These are phyloP conservation scores for Noctuana brunneofusca DNA, from an alignment of 2,888 invertebrate genomes.

Conservation along the genomic window DNA sequence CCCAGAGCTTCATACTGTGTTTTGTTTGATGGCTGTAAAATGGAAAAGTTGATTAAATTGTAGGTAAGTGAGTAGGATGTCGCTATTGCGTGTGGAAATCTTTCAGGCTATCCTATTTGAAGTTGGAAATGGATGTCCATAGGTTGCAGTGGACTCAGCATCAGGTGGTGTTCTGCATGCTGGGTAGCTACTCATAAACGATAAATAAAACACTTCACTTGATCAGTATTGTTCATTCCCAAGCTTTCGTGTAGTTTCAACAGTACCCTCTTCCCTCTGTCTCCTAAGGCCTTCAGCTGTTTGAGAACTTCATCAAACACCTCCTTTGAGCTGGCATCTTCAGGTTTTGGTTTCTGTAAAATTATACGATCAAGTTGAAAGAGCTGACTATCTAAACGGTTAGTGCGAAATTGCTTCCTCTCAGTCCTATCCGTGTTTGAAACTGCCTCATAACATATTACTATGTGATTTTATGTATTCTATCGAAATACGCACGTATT, in stretches of 20 bases:
- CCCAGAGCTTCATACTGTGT: conserved; percentile 6
- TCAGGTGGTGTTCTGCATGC: too few relatives aligned
- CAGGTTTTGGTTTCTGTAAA: conserved; percentile 23
- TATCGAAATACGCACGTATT: too few relatives aligned
- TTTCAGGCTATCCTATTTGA: too few relatives aligned
- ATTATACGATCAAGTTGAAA: not conserved
- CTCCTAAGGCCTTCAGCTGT: conserved; percentile 82
- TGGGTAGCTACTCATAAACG: too few relatives aligned
- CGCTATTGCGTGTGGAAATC: too few relatives aligned
- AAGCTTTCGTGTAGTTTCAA: conserved; percentile 77
- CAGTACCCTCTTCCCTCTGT: conserved; percentile 81
- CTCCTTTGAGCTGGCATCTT: conserved; percentile 71
- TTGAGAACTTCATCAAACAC: conserved; percentile 83
- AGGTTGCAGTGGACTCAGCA: too few relatives aligned
- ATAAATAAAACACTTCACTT: too few relatives aligned
- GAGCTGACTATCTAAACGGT: not conserved
- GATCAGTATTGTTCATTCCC: conserved; percentile 55
- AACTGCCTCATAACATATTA: too few relatives aligned
- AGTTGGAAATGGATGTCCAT: too few relatives aligned
- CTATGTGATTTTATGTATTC: too few relatives aligned
- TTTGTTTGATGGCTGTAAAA: conserved; percentile 15
- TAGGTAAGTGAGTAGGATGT: too few relatives aligned
- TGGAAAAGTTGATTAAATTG: not conserved
- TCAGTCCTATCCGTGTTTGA: too few relatives aligned
- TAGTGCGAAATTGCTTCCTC: not conserved